Conservation (phyloP, 2,113 vertebrate species). For the Pachypanchax playfairii region DNA sequence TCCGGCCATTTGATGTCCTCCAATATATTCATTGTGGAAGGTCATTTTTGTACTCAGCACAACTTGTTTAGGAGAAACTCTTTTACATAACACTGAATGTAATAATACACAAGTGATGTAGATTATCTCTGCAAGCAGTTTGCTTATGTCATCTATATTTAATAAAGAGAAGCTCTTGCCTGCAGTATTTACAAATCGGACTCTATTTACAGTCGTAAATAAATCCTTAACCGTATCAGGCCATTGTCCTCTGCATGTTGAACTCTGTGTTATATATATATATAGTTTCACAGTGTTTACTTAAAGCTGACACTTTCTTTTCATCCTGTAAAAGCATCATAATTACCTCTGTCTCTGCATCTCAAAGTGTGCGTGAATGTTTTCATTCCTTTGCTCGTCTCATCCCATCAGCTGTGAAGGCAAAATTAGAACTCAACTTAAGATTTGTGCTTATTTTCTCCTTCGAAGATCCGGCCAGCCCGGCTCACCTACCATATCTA, state of each 20-base stretch:
- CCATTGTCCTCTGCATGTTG: conserved; percentile 1
- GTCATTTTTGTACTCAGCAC: conserved; percentile 41
- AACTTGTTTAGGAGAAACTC: conserved; percentile 31
- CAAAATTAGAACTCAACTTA: conserved; percentile 63
- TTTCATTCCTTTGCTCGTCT: conserved; percentile 38
- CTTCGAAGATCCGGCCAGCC: conserved; percentile 6
- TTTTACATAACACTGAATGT: conserved; percentile 55
- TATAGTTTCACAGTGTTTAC: conserved; percentile 17
- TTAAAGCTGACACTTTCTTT: conserved; percentile 40
- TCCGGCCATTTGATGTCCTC: background rate
- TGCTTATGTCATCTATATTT: conserved; percentile 25
- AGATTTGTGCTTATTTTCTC: conserved; percentile 37
- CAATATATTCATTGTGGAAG: conserved; percentile 13
- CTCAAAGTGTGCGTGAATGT: conserved; percentile 22
- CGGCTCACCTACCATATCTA: conserved; percentile 35
- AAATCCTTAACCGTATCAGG: conserved; percentile 29
- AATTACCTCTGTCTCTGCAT: conserved; percentile 20
- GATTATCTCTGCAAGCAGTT: conserved; percentile 36
- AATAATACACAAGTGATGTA: conserved; percentile 42
- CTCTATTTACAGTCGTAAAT: conserved; percentile 25
- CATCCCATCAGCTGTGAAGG: conserved; percentile 51
- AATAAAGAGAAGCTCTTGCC: conserved; percentile 30
- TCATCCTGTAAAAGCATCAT: conserved; percentile 36
- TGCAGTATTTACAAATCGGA: conserved; percentile 18
- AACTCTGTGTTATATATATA: background rate